Conservation (phyloP, 2,113 vertebrate species). For the Chamaea fasciata region DNA sequence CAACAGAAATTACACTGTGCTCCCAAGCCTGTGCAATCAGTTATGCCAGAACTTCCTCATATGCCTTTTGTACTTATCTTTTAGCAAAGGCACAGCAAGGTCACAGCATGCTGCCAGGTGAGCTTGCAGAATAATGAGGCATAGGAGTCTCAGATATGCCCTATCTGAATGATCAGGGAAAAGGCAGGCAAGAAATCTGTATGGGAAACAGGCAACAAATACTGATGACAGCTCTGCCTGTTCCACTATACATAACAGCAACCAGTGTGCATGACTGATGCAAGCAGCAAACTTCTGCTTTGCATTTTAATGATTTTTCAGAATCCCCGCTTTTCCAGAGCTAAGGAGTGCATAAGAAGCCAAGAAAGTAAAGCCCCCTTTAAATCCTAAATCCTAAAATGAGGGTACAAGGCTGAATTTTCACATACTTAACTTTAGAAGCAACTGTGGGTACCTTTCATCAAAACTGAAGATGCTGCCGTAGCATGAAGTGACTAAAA, state of each 20-base stretch:
- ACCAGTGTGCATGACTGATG: rapidly evolving
- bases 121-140: background rate
- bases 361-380: background rate
- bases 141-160: background rate
- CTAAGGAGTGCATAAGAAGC: background rate
- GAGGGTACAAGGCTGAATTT: background rate
- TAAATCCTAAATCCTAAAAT: background rate
- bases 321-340: background rate
- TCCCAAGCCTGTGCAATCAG: background rate
- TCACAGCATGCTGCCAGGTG: background rate
- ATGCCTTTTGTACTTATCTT: background rate
- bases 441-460: background rate
- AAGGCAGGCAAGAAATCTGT: background rate
- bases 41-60: background rate
- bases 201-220: background rate
- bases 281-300: background rate
- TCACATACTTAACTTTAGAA: background rate
- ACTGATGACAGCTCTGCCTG: background rate
- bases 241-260: rapidly evolving
- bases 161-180: background rate
- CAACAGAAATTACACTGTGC: background rate
- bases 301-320: background rate
- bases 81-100: background rate
- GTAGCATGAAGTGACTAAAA: background rate
- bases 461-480: background rate